Conservation (phyloP, 1,140 invertebrate species). For the Drosophila pectinifera region DNA sequence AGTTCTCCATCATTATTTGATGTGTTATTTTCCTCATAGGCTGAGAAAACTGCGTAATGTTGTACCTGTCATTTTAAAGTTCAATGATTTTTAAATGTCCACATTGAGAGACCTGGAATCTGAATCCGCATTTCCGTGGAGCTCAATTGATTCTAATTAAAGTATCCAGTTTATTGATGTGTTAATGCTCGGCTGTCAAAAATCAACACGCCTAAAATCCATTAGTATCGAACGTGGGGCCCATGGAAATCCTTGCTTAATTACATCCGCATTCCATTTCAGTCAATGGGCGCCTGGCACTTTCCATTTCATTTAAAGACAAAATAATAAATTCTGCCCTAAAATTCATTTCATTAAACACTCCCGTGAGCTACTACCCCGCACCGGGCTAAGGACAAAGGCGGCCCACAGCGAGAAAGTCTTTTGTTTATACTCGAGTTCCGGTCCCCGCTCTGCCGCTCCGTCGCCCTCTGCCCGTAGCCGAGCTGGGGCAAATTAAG, state of each 20-base stretch:
- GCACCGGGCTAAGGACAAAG: conserved; percentile 31
- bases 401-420: conserved; percentile 59
- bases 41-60: no score
- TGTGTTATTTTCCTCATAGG: no score
- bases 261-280: conserved; percentile 58
- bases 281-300: conserved; percentile 34
- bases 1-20: no score
- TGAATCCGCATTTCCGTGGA: neutral
- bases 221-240: conserved; percentile 14
- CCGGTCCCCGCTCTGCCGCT: conserved; percentile 9
- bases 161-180: conserved; percentile 4
- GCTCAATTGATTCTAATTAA: neutral
- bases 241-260: conserved; percentile 53
- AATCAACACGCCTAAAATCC: conserved; percentile 32
- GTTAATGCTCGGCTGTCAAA: conserved; percentile 14
- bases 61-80: no score
- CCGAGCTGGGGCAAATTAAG: conserved; percentile 72
- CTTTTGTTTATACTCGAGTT: conserved; percentile 73
- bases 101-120: no score
- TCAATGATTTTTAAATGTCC: neutral
- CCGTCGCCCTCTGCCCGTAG: neutral
- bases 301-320: conserved; percentile 75
- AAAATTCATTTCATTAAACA: conserved; percentile 83
- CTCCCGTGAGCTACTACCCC: conserved; percentile 62
- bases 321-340: conserved; percentile 77